phyloP scores from a whole-genome alignment of 1,140 invertebrate species.

The Drosophila equinoxialis region DNA sequence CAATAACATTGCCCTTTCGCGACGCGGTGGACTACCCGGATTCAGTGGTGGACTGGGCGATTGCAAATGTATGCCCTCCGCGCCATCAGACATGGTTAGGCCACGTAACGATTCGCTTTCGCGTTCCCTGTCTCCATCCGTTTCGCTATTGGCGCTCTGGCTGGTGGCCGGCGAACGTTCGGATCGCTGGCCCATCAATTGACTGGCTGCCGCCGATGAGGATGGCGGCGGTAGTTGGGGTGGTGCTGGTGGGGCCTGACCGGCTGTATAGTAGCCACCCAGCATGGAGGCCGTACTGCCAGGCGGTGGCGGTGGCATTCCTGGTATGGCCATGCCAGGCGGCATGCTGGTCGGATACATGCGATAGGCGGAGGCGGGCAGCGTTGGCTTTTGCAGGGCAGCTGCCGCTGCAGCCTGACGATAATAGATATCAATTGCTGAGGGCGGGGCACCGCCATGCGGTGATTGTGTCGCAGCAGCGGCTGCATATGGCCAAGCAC shows the following conservation, averaged over 20 bases:
- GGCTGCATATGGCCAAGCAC: constrained; percentile 85
- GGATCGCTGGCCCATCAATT: constrained; percentile 14
- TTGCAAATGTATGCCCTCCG: constrained; percentile 46
- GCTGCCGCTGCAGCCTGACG: constrained; percentile 87
- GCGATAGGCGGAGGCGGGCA: constrained; percentile 88
- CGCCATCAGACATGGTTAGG: not conserved
- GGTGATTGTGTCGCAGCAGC: constrained; percentile 85
- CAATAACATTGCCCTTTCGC: constrained; percentile 17
- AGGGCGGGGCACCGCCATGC: constrained; percentile 84
- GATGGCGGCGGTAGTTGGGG: constrained; percentile 4
- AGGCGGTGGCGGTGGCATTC: constrained; percentile 59
- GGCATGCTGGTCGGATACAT: constrained; percentile 75
- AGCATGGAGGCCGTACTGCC: constrained; percentile 66
- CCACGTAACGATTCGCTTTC: constrained; percentile 40
- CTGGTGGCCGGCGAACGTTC: constrained; percentile 65
- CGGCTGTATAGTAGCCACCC: constrained; percentile 72
- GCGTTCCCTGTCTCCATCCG: constrained; percentile 60
- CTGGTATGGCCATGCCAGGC: constrained; percentile 60
- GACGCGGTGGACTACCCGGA: constrained; percentile 77
- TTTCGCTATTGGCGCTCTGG: constrained; percentile 67
- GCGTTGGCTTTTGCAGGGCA: constrained; percentile 90
- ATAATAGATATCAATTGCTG: constrained; percentile 91
- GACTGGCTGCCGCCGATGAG: constrained; percentile 22
- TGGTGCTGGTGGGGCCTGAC: constrained; percentile 19
- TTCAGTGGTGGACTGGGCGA: constrained; percentile 78